These are phyloP conservation scores for Drosophila subsilvestris DNA, from an alignment of 2,888 invertebrate genomes.

Conservation along the genomic window DNA sequence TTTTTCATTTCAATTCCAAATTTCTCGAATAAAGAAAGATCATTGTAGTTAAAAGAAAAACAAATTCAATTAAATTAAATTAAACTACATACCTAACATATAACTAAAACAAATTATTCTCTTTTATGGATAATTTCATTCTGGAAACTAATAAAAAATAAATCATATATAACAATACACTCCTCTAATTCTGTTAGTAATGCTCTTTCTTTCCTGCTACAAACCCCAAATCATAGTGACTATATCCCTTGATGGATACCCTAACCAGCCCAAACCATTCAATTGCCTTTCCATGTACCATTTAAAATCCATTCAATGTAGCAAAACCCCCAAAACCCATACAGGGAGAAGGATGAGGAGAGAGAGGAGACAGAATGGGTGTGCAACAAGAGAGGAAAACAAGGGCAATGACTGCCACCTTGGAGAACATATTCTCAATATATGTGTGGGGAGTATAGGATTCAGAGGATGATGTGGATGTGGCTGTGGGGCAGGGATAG, in stretches of 20 bases:
- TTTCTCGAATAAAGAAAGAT: too few relatives aligned
- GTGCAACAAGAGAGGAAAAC: neutral
- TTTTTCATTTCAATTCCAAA: too few relatives aligned
- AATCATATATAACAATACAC: too few relatives aligned
- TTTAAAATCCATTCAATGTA: conserved; percentile 69
- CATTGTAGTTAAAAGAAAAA: too few relatives aligned
- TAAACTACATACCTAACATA: too few relatives aligned
- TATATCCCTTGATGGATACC: neutral
- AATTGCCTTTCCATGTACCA: conserved; percentile 73
- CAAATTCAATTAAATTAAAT: too few relatives aligned
- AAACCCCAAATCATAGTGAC: neutral
- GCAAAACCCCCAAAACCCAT: conserved; percentile 56
- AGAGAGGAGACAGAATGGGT: conserved; percentile 2
- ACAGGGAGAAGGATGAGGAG: neutral
- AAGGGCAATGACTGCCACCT: conserved; percentile 52
- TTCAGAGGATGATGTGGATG: neutral
- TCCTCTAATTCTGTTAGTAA: too few relatives aligned
- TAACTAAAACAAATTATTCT: too few relatives aligned
- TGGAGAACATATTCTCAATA: conserved; percentile 37
- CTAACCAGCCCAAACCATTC: conserved; percentile 38
- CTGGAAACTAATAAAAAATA: too few relatives aligned
- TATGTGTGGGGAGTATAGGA: neutral
- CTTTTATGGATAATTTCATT: too few relatives aligned
- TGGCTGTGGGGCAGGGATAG: conserved; percentile 7
- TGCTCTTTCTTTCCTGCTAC: neutral